Evolutionary conservation across 2,888 invertebrate genomes (phyloP), one percentile per base, ranked within the genome.

Genomic region (Argyresthia goedartella): DNA sequence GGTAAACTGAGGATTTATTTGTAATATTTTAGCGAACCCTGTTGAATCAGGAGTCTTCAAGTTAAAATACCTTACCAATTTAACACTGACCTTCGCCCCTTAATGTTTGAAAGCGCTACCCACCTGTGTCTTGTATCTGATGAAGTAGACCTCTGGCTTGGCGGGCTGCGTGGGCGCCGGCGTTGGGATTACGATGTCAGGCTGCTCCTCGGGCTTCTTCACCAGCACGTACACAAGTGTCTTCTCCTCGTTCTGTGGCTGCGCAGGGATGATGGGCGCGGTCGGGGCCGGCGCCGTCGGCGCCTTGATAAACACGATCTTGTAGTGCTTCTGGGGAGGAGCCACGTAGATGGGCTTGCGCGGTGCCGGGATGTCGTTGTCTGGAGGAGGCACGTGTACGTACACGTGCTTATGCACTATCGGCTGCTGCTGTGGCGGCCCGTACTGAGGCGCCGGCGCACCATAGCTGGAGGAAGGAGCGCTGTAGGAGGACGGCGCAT

Each of bases 141-240:
- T 95, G 88, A 95, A 95, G 88, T 94, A 95, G 52, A 95, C 95
- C 86, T 95, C 95, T 7, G 95, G 95, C 75, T 95, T 95, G 87
- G 93, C 92, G 48, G 95, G 95, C 69, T 94, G 94, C 41, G 95
- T 95, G 45, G 95, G 94, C 47, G 91, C 91, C 3, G 93, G 92
- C 10, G 93, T 92, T 1, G 95, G 95, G 59, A 95, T 90, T 46
- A 91, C 88, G 56, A 95, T 89, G 54, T 94, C 93, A 50, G 93
- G 93, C 63, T 92, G 92, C 59, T 93, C 93, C 73, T 95, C 95
- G 11, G 95, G 95, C 73, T 95, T 95, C 91, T 95, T 95, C 56
- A 95, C 95, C 75, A 95, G 78, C 50, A 95, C 95, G 79, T 95
- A 95, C 55, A 95, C 94, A 59, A 95, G 88, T 8, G 95, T 95